A percentile compares a stretch with the other conserved stretches of the same genome.
Evolutionary conservation across 2,113 vertebrate genomes (phyloP).

Genomic region (Mohoua ochrocephala): DNA sequence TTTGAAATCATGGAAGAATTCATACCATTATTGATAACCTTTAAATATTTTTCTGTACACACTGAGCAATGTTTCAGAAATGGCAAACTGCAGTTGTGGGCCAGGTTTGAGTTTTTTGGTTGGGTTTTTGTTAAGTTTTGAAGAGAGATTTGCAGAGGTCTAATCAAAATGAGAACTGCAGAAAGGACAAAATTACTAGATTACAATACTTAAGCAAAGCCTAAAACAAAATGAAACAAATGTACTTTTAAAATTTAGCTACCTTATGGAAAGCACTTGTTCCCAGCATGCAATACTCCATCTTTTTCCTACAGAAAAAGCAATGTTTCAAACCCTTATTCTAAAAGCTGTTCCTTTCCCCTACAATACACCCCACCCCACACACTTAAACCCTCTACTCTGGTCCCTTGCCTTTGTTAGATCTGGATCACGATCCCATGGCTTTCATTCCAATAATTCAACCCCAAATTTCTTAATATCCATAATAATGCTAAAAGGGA

Average conservation of each 20-base stretch:
- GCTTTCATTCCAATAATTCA: constrained; percentile 7
- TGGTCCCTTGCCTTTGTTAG: not conserved
- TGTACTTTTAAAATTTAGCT: constrained; percentile 64
- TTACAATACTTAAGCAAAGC: constrained; percentile 51
- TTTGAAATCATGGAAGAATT: not conserved
- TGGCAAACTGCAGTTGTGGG: not conserved
- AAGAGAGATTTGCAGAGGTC: constrained; percentile 38
- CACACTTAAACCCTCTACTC: not conserved
- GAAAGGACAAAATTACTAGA: constrained; percentile 43
- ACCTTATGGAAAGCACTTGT: constrained; percentile 65
- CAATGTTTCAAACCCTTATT: constrained; percentile 66
- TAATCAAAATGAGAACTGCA: constrained; percentile 51
- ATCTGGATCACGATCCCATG: not conserved
- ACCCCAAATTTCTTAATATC: not conserved
- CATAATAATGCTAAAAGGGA: not conserved
- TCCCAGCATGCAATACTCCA: constrained; percentile 69
- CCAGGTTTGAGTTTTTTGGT: not conserved
- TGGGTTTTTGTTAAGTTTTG: not conserved
- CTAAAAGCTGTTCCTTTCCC: constrained; percentile 36
- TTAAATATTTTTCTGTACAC: not conserved
- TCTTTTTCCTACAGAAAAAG: constrained; percentile 68
- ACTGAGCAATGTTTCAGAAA: not conserved
- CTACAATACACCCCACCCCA: not conserved
- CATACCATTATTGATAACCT: not conserved
- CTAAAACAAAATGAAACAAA: constrained; percentile 52